Evolutionary conservation across 2,113 vertebrate genomes (phyloP).

Genomic region (Epinephelus lanceolatus): DNA sequence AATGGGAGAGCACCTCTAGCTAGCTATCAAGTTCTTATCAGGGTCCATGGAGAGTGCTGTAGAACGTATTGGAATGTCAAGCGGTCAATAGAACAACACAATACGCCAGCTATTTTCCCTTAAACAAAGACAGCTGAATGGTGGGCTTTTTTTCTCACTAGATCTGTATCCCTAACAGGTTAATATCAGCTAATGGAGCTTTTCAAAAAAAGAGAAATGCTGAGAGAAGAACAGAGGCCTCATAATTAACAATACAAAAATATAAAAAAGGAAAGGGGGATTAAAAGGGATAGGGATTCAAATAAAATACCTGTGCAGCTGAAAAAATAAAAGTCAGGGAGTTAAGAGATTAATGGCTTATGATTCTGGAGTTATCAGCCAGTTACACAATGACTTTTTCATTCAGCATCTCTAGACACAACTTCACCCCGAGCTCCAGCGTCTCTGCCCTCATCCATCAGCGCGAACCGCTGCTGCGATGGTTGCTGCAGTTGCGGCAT

Average conservation of each 20-base stretch:
- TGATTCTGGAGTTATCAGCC: conserved; percentile 46
- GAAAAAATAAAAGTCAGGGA: conserved; percentile 10
- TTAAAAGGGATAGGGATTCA: neutral
- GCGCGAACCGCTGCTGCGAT: conserved; percentile 36
- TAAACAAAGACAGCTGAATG: conserved; percentile 62
- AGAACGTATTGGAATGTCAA: conserved; percentile 64
- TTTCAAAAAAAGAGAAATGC: conserved; percentile 42
- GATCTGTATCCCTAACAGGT: conserved; percentile 40
- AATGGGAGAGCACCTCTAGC: conserved; percentile 55
- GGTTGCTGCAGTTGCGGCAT: conserved; percentile 52
- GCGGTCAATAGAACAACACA: conserved; percentile 63
- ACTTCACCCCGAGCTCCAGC: conserved; percentile 27
- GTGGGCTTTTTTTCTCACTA: conserved; percentile 21
- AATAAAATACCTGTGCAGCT: neutral
- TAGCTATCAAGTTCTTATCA: conserved; percentile 68
- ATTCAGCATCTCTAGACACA: conserved; percentile 31
- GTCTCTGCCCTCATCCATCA: conserved; percentile 71
- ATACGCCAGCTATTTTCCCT: conserved; percentile 34
- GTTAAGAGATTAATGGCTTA: conserved; percentile 44
- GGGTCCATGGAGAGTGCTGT: conserved; percentile 50
- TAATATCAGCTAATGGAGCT: conserved; percentile 52
- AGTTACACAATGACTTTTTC: conserved; percentile 27
- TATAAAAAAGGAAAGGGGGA: neutral
- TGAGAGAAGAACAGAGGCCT: neutral
- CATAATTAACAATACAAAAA: neutral